Evolutionary conservation across 2,113 vertebrate species (phyloP).

Genomic region (Aphyosemion australe): DNA sequence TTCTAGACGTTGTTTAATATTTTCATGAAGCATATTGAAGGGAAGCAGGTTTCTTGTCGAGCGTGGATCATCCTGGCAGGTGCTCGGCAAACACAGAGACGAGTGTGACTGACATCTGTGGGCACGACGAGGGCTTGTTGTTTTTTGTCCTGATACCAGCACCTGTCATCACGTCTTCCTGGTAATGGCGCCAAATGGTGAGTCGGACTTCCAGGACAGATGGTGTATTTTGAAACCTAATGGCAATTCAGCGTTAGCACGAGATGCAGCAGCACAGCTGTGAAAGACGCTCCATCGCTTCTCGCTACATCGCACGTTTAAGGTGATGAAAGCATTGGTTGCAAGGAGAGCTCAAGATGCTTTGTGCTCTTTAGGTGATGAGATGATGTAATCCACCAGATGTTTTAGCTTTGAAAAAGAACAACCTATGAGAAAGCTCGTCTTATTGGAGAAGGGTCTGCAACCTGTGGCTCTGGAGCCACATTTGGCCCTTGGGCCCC

Average conservation of each 20-base stretch:
- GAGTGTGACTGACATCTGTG: conserved; percentile 60
- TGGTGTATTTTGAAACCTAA: conserved; percentile 20
- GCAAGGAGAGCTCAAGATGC: not conserved
- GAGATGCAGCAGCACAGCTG: not conserved
- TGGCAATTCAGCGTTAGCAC: conserved; percentile 10
- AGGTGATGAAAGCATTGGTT: not conserved
- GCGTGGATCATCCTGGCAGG: conserved; percentile 45
- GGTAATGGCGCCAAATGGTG: conserved; percentile 46
- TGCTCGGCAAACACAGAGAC: conserved; percentile 47
- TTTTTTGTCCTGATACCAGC: conserved; percentile 54
- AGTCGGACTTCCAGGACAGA: conserved; percentile 20
- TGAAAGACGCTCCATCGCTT: not conserved
- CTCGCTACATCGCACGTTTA: not conserved
- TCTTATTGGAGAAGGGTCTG: no score
- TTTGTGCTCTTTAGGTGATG: no score
- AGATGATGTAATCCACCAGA: no score
- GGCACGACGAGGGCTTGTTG: conserved; percentile 53
- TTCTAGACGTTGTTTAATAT: conserved; percentile 40
- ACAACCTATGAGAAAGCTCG: no score
- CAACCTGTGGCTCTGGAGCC: no score
- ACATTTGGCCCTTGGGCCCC: no score
- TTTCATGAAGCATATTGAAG: conserved; percentile 10
- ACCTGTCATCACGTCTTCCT: conserved; percentile 56
- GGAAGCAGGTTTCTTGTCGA: conserved; percentile 4
- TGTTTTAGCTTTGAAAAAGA: no score